Evolutionary conservation across 2,113 vertebrate species (phyloP).

Genomic region (Jacana jacana): DNA sequence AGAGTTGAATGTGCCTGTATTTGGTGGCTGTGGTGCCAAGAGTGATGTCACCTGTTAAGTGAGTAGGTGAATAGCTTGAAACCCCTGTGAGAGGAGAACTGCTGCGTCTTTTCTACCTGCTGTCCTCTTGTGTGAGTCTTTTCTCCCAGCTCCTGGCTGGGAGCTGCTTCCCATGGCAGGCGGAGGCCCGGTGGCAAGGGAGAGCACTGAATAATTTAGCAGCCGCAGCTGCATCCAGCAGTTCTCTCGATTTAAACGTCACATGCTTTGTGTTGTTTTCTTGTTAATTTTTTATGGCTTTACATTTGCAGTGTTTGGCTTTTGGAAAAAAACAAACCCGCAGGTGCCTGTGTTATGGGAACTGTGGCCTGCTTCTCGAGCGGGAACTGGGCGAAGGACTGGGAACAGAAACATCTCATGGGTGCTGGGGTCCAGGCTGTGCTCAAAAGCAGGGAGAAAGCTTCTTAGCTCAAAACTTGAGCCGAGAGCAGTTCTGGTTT

Average conservation of each 20-base stretch:
- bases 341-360: background rate
- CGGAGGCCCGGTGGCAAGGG: background rate
- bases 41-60: background rate
- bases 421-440: background rate
- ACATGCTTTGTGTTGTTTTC: background rate
- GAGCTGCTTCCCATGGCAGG: background rate
- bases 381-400: background rate
- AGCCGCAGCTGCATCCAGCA: constrained; percentile 12
- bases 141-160: background rate
- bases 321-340: background rate
- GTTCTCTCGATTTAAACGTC: constrained; percentile 1
- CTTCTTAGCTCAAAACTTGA: background rate
- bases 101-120: background rate
- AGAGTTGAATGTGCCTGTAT: background rate
- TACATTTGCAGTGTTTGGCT: background rate
- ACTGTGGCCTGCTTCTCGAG: background rate
- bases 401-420: background rate
- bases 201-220: constrained; percentile 52
- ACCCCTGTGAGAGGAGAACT: background rate
- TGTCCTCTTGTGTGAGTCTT: background rate
- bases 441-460: background rate
- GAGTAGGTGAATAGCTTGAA: background rate
- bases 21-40: background rate
- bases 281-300: background rate
- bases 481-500: background rate